Evolutionary conservation across 2,113 vertebrate genomes (phyloP), one percentile per base, ranked within the genome.

Genomic region (Sapajus apella): DNA sequence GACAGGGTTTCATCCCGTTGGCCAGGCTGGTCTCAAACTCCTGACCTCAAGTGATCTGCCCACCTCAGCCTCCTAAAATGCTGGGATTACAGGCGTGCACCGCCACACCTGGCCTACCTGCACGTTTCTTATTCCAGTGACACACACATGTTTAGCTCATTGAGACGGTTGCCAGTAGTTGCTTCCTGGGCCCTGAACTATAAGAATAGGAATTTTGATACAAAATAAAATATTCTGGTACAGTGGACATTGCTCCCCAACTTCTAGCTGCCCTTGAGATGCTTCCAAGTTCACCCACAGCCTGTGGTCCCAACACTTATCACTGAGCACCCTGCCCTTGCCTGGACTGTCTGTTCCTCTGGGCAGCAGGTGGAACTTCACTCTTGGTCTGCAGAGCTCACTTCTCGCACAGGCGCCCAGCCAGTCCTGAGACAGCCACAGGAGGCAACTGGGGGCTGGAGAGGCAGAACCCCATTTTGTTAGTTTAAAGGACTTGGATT

Each of bases 361-460:
- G 50, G 76, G 40, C 56, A 52, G 50, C n/a, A 61, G 18, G 3
- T 14, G 7, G 27, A 30, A 30, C n/a, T 61, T 30, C 70, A n/a
- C 2, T 35, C 8, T 12, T 52, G 37, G 66, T 56, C n/a, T 16
- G 30, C 58, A 77, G 58, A 83, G 17, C 70, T 87, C 68, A 4
- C 0, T 0, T 32, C 37, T 35, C 35, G 43, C 6, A 4, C 55
- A 23, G 37, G 3, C 1, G 27, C 37, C 30, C 40, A 52, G 50
- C 21, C 58, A 23, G 23, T 45, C 56, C 70, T 47, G 25, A 8
- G 32, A 73, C 9, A 80, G 14, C 14, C 8, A 23, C 0, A 8
- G 56, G 47, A 2, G 5, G 14, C 43, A 30, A 8, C 2, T 9
- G 8, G 52, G 23, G 6, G 7, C 25, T 56, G 13, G 43, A 23